A percentile compares a stretch with the other conserved stretches of the same genome.
Evolutionary conservation across 2,888 invertebrate genomes (phyloP).

Genomic region (Sinohyriopsis cumingii): DNA sequence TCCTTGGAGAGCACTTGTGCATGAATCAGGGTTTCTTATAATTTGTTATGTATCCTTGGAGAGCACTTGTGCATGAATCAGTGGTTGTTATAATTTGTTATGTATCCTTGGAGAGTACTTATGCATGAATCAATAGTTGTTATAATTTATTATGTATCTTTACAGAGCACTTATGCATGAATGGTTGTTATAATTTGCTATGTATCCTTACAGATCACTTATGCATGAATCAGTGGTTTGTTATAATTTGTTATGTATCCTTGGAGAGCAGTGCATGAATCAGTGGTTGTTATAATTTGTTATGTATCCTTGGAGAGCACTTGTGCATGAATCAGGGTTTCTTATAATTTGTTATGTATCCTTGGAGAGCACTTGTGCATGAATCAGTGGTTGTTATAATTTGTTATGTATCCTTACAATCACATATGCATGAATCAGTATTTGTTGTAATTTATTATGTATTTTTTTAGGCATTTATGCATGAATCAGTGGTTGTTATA

Average conservation of each 20-base stretch:
- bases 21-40: too few relatives aligned
- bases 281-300: neutral
- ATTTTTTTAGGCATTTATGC: too few relatives aligned
- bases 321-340: neutral
- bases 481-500: too few relatives aligned
- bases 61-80: conserved; percentile 77
- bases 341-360: conserved; percentile 6
- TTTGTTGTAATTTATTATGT: conserved; percentile 1
- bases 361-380: conserved; percentile 78
- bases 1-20: conserved; percentile 75
- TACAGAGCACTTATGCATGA: too few relatives aligned
- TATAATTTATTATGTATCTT: too few relatives aligned
- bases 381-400: too few relatives aligned
- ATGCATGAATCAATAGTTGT: too few relatives aligned
- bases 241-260: neutral
- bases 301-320: conserved; percentile 75
- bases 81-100: neutral
- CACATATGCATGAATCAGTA: conserved; percentile 52
- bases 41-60: conserved; percentile 61
- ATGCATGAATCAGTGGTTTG: too few relatives aligned
- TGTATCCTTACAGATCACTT: too few relatives aligned
- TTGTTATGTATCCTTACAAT: conserved; percentile 72
- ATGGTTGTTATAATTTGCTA: too few relatives aligned
- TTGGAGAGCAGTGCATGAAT: conserved; percentile 74
- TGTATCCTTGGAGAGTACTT: conserved; percentile 26